Conservation (phyloP, 2,888 invertebrate genomes). For the Apamea epomidion region DNA sequence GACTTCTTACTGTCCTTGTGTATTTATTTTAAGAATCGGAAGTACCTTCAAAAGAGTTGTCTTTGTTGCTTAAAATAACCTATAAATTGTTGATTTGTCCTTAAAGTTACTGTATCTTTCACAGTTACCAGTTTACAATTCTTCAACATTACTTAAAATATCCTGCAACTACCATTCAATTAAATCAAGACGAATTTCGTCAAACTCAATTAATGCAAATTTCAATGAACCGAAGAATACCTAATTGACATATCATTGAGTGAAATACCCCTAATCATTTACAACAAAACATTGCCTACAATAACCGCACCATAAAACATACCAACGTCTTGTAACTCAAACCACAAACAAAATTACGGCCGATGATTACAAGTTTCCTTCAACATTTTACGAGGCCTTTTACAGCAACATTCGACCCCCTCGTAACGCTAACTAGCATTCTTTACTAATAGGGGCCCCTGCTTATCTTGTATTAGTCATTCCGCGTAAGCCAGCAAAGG, state of each 20-base stretch:
- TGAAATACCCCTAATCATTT: neutral
- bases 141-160: neutral
- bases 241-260: neutral
- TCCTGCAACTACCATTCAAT: neutral
- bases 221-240: neutral
- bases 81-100: neutral
- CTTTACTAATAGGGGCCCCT: conserved; percentile 59
- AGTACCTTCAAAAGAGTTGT: neutral
- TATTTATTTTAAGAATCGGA: conserved; percentile 30
- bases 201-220: neutral
- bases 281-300: conserved; percentile 6
- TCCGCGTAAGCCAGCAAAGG: conserved; percentile 31
- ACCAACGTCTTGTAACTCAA: conserved; percentile 34
- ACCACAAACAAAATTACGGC: conserved; percentile 56
- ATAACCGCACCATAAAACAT: conserved; percentile 4
- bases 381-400: conserved; percentile 62
- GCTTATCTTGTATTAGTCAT: conserved; percentile 58
- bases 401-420: conserved; percentile 56
- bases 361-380: conserved; percentile 58
- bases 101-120: neutral
- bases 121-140: neutral
- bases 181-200: neutral
- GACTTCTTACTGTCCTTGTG: conserved; percentile 8
- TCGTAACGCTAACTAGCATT: conserved; percentile 65
- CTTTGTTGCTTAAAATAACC: neutral